Conservation (phyloP, 2,888 invertebrate genomes). For the Nephrotoma appendiculata region DNA sequence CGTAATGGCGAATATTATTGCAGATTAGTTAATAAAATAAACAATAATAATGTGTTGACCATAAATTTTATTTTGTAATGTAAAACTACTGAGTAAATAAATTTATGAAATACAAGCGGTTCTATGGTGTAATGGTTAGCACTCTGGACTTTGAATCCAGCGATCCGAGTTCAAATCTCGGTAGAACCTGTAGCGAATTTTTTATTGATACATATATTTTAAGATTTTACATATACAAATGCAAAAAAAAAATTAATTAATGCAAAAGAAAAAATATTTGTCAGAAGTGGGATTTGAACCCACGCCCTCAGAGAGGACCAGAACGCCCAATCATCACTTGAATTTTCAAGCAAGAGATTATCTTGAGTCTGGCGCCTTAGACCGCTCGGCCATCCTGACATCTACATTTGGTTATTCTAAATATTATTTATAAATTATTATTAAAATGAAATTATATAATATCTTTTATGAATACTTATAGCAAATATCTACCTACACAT, state of each 20-base stretch:
- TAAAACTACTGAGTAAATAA: neutral
- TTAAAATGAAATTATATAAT: too few relatives aligned
- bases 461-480: too few relatives aligned
- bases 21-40: too few relatives aligned
- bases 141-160: slow-evolving; percentile 6
- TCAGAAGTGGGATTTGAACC: neutral
- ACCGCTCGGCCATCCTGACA: slow-evolving; percentile 7
- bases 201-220: neutral
- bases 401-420: neutral
- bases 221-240: neutral
- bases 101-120: neutral
- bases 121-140: slow-evolving; percentile 6
- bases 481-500: too few relatives aligned
- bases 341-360: neutral
- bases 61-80: neutral
- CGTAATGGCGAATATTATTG: too few relatives aligned
- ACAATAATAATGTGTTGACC: too few relatives aligned
- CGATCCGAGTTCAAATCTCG: slow-evolving; percentile 7
- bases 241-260: too few relatives aligned
- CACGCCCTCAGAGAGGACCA: neutral
- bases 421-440: too few relatives aligned
- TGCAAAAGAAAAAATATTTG: neutral
- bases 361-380: slow-evolving; percentile 7
- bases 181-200: neutral
- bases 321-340: neutral